A percentile compares a stretch with the other conserved stretches of the same genome.
Conservation (phyloP, 2,797 vertebrate species). For the Salarias fasciatus region DNA sequence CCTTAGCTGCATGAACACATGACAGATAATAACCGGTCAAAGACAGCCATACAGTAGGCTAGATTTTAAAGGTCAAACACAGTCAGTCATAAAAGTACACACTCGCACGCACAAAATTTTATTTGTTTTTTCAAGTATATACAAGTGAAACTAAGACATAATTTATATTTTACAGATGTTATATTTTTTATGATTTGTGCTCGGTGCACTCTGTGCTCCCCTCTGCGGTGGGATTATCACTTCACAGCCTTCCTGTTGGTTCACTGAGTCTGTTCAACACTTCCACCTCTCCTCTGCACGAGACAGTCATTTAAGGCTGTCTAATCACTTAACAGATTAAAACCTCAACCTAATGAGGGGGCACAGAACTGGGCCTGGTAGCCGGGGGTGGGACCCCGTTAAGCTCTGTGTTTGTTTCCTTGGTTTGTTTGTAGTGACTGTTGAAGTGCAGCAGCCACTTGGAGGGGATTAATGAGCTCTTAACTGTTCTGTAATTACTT, state of each 20-base stretch:
- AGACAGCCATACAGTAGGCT: background rate
- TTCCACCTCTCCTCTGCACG: slow-evolving; percentile 20
- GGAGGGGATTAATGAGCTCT: slow-evolving; percentile 55
- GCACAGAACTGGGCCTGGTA: slow-evolving; percentile 41
- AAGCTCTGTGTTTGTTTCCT: slow-evolving; percentile 51
- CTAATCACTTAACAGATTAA: slow-evolving; percentile 75
- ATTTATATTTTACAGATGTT: background rate
- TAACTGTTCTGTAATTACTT: slow-evolving; percentile 54
- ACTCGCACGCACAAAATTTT: no score
- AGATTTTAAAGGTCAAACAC: no score
- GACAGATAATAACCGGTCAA: slow-evolving; percentile 7
- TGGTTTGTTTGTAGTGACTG: slow-evolving; percentile 16
- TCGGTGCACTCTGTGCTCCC: background rate
- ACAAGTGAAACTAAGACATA: no score
- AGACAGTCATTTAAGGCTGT: slow-evolving; percentile 77
- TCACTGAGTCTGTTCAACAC: slow-evolving; percentile 9
- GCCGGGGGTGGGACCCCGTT: slow-evolving; percentile 15
- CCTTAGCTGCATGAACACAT: slow-evolving; percentile 23
- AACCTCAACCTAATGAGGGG: slow-evolving; percentile 34
- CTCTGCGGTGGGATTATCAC: slow-evolving; percentile 25
- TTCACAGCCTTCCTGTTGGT: slow-evolving; percentile 10
- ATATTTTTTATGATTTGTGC: background rate
- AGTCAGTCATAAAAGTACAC: no score
- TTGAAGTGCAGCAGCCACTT: slow-evolving; percentile 43
- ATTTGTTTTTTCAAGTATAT: no score